Conservation (phyloP, 2,888 invertebrate species). For the Argyra leucocephala region DNA sequence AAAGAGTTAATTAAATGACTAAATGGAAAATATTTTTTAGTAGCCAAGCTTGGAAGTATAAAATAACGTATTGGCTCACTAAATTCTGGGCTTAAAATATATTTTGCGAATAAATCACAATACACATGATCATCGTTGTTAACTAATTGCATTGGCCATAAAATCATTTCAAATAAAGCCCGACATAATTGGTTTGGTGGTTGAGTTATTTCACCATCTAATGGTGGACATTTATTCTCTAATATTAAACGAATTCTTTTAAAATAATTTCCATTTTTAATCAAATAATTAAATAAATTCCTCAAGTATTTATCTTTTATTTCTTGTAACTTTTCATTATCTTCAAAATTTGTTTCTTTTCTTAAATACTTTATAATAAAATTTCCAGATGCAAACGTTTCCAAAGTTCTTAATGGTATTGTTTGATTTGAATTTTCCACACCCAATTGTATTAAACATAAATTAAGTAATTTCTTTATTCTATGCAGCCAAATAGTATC, state of each 20-base stretch:
- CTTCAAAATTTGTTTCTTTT: slow-evolving; percentile 21
- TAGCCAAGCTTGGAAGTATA: slow-evolving; percentile 59
- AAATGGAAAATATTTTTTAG: slow-evolving; percentile 47
- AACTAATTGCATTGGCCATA: slow-evolving; percentile 60
- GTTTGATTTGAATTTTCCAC: slow-evolving; percentile 46
- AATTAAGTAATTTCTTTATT: slow-evolving; percentile 37
- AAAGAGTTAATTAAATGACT: slow-evolving; percentile 45
- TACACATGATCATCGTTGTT: slow-evolving; percentile 14
- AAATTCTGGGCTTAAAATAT: slow-evolving; percentile 58
- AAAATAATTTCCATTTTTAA: slow-evolving; percentile 51
- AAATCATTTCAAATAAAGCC: slow-evolving; percentile 64
- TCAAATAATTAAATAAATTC: slow-evolving; percentile 37
- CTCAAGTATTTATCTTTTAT: slow-evolving; percentile 30
- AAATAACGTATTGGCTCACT: slow-evolving; percentile 59
- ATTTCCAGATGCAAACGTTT: slow-evolving; percentile 58
- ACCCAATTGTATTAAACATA: slow-evolving; percentile 39
- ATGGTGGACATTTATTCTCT: slow-evolving; percentile 59
- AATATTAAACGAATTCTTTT: slow-evolving; percentile 58
- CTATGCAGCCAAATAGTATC: slow-evolving; percentile 39
- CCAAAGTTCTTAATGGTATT: slow-evolving; percentile 67
- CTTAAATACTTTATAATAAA: slow-evolving; percentile 41
- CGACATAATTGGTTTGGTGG: slow-evolving; percentile 65
- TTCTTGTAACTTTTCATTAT: slow-evolving; percentile 9
- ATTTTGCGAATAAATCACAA: slow-evolving; percentile 48
- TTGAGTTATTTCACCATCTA: slow-evolving; percentile 55